Conservation (phyloP, 2,113 vertebrate genomes). For the Australoheros scitulus region DNA sequence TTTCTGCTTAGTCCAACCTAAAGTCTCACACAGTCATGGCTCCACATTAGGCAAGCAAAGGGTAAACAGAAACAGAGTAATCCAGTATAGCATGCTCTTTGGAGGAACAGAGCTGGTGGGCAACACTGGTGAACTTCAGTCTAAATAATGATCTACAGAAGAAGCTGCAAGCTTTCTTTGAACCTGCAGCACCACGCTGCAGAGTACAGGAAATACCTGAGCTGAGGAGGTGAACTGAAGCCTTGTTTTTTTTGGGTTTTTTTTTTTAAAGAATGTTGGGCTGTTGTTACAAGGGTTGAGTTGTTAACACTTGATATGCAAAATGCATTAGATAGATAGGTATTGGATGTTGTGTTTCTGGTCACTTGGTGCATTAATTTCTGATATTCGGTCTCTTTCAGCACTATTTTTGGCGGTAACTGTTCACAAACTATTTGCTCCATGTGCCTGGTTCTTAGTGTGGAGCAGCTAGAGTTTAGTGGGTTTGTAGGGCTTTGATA, state of each 20-base stretch:
- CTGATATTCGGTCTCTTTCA: too few relatives aligned
- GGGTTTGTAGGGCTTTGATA: too few relatives aligned
- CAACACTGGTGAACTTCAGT: not conserved
- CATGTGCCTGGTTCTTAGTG: too few relatives aligned
- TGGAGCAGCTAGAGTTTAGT: too few relatives aligned
- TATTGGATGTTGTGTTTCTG: too few relatives aligned
- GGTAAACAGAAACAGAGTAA: slow-evolving; percentile 24
- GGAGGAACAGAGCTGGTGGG: not conserved
- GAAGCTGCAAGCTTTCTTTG: not conserved
- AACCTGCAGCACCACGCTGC: not conserved
- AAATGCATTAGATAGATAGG: too few relatives aligned
- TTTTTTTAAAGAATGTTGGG: not conserved
- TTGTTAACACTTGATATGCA: not conserved
- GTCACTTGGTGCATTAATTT: too few relatives aligned
- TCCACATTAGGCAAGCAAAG: slow-evolving; percentile 1
- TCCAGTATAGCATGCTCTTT: not conserved
- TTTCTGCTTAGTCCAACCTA: not conserved
- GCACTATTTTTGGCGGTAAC: too few relatives aligned
- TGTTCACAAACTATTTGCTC: too few relatives aligned
- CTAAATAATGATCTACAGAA: not conserved
- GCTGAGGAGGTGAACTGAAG: not conserved
- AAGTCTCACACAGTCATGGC: not conserved
- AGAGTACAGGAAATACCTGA: not conserved
- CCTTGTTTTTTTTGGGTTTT: not conserved
- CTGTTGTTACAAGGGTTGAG: not conserved